Evolutionary conservation across 1,140 invertebrate genomes (phyloP).

Genomic region (Chelonus insularis): DNA sequence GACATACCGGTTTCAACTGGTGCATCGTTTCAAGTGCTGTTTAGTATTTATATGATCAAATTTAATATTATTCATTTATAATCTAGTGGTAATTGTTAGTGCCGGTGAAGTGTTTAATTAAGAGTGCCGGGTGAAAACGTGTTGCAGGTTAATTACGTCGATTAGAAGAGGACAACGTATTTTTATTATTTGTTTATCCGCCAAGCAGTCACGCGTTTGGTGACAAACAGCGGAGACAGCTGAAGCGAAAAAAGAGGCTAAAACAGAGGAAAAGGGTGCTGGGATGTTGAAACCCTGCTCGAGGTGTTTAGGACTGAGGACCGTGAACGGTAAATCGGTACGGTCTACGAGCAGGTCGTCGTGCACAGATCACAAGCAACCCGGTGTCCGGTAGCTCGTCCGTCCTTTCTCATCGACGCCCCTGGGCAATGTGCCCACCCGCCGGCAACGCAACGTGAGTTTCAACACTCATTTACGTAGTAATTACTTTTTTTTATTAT

Average conservation of each 20-base stretch:
- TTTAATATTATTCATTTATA: neutral
- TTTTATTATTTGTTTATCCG: too few relatives aligned
- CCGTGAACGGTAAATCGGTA: slow-evolving; percentile 16
- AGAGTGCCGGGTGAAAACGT: too few relatives aligned
- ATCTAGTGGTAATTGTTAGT: neutral
- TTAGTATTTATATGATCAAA: neutral
- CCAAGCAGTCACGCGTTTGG: too few relatives aligned
- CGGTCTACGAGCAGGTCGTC: slow-evolving; percentile 44
- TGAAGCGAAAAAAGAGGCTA: neutral
- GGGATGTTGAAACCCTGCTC: slow-evolving; percentile 22
- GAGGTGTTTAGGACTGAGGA: slow-evolving; percentile 43
- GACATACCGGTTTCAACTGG: neutral
- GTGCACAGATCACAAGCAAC: slow-evolving; percentile 48
- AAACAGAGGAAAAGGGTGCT: neutral
- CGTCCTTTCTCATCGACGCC: slow-evolving; percentile 54
- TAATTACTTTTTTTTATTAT: too few relatives aligned
- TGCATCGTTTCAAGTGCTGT: neutral
- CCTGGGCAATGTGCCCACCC: slow-evolving; percentile 61
- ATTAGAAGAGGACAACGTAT: too few relatives aligned
- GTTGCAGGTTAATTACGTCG: too few relatives aligned
- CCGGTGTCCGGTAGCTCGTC: slow-evolving; percentile 58
- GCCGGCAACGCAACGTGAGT: slow-evolving; percentile 59
- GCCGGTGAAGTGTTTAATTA: too few relatives aligned
- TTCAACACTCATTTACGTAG: neutral
- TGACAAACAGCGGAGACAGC: neutral